Conservation (phyloP, 2,797 vertebrate genomes). For the Danio aesculapii region DNA sequence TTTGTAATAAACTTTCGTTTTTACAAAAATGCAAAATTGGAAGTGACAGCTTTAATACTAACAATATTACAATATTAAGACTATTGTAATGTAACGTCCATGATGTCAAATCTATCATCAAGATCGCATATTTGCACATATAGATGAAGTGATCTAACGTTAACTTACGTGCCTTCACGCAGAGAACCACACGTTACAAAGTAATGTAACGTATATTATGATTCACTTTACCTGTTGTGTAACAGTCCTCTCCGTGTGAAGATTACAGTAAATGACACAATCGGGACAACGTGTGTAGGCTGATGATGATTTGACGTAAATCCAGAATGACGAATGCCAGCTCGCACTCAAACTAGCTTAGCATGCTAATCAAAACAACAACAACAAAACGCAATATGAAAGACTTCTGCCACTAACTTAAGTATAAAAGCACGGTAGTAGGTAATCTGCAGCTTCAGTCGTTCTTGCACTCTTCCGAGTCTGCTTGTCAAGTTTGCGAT, state of each 20-base stretch:
- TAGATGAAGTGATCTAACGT: neutral
- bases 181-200: no score
- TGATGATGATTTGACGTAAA: neutral
- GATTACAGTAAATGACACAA: neutral
- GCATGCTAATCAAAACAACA: conserved; percentile 43
- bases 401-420: neutral
- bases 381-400: neutral
- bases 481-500: neutral
- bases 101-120: neutral
- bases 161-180: conserved; percentile 15
- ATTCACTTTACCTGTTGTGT: conserved; percentile 16
- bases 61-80: no score
- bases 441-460: neutral
- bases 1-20: no score
- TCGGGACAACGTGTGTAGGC: neutral
- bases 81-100: no score
- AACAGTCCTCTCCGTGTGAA: neutral
- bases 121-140: neutral
- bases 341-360: conserved; percentile 25
- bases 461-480: neutral
- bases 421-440: neutral
- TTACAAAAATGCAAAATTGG: no score
- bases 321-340: neutral
- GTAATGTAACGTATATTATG: neutral
- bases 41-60: no score